Evolutionary conservation across 2,888 invertebrate genomes (phyloP).

Genomic region (Hyppa rectilinea): DNA sequence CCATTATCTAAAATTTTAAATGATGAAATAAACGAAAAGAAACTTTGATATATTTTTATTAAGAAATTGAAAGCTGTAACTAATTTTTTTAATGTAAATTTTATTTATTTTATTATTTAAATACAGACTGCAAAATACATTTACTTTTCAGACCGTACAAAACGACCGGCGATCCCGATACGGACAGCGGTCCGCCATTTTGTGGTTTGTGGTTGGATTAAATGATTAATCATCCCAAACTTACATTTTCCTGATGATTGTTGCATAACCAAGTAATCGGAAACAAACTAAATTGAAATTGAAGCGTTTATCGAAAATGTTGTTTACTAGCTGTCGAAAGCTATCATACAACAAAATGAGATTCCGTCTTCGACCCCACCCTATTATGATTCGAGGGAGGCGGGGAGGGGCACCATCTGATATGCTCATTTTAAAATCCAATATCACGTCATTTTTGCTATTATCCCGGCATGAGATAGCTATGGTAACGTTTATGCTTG

Average conservation of each 20-base stretch:
- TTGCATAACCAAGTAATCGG: neutral
- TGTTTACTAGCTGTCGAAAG: slow-evolving; percentile 37
- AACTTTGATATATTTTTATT: too few species aligned
- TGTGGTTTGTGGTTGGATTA: too few species aligned
- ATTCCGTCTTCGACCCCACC: slow-evolving; percentile 50
- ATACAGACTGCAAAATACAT: too few species aligned
- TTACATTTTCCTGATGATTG: neutral
- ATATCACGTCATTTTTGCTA: slow-evolving; percentile 59
- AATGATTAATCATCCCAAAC: neutral
- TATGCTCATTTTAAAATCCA: slow-evolving; percentile 68
- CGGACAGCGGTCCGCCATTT: too few species aligned
- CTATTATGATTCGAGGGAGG: slow-evolving; percentile 33
- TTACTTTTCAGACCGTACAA: too few species aligned
- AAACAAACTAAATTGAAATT: slow-evolving; percentile 7
- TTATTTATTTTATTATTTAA: too few species aligned
- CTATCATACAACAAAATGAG: slow-evolving; percentile 57
- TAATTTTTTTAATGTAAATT: too few species aligned
- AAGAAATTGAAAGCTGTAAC: too few species aligned
- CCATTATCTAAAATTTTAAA: too few species aligned
- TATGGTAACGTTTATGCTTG: slow-evolving; percentile 19
- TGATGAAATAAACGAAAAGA: too few species aligned
- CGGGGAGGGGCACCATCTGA: slow-evolving; percentile 55
- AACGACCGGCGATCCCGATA: too few species aligned
- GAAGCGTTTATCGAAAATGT: slow-evolving; percentile 22
- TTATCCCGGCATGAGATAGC: slow-evolving; percentile 32